Evolutionary conservation across 2,888 invertebrate genomes (phyloP), one percentile per base, ranked within the genome.

Genomic region (Cheilosia soror): DNA sequence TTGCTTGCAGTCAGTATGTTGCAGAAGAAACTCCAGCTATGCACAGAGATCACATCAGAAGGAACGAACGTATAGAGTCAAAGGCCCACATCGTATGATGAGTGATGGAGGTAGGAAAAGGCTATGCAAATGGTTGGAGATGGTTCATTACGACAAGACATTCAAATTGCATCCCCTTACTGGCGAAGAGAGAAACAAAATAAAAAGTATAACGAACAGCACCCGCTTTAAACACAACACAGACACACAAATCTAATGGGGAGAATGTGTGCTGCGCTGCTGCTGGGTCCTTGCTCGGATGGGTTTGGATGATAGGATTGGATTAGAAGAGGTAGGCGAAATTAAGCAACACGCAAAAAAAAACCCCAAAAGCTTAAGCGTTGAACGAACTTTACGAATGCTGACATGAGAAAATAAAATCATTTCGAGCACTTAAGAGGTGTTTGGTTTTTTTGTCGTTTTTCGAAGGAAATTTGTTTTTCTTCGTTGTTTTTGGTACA

Each of bases 381-480:
- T 76, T 76, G 42, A 76, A 76, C 68, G 76, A 76, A 76, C 76
- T 60, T 68, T n/a, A 42, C 60, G 40, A 76, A 51, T 57, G 37
- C 42, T 44, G 29, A 33, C 2, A 33, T 25, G 11, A 58, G 37
- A 37, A 40, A 9, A 66, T 57, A 44, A 31, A 29, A 37, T 37
- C 11, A 37, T 37, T 37, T 37, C 33, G 33, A 33, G 33, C 33
- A 33, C 33, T 44, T 31, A 42, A 15, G 6, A 62, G 40, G 44
- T 47, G 15, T 63, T 63, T 31, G 29, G 15, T 31, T 31, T 20
- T 47, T 20, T 47, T 29, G 0, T 47, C 4, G 11, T 63, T 29
- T 47, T 27, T 15, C 3, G 15, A 37, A 15, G 20, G 25, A 13
- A 20, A 31, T 6, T 27, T 5, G 2, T 33, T 33, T 15, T 31